These are phyloP conservation scores for Porphyrio hochstetteri DNA, from an alignment of 2,113 vertebrate species.

Conservation along the genomic window DNA sequence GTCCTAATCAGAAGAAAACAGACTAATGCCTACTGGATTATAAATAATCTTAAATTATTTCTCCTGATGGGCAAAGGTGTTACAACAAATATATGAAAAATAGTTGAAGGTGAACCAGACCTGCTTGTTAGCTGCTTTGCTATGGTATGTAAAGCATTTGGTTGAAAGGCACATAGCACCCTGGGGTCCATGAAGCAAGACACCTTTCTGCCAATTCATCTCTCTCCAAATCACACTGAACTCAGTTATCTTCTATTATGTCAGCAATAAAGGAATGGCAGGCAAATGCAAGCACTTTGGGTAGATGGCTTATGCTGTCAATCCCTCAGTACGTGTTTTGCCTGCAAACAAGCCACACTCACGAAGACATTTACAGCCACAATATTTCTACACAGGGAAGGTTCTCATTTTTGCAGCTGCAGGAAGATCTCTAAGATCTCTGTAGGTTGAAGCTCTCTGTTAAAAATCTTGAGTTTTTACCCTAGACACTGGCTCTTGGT, in stretches of 20 bases:
- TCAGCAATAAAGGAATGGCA: not conserved
- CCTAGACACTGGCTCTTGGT: not conserved
- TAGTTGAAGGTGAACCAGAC: not conserved
- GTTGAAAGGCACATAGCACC: not conserved
- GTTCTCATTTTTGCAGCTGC: not conserved
- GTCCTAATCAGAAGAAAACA: slow-evolving; percentile 16
- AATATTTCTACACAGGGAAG: not conserved
- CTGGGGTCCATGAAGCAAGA: not conserved
- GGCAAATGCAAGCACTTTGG: not conserved
- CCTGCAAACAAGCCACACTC: not conserved
- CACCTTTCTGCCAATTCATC: not conserved
- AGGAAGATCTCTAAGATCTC: not conserved
- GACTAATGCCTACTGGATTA: not conserved
- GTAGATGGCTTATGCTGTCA: not conserved
- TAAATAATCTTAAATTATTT: not conserved
- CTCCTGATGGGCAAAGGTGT: not conserved
- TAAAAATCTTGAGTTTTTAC: not conserved
- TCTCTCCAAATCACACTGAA: not conserved
- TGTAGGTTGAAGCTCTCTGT: not conserved
- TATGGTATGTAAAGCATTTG: not conserved
- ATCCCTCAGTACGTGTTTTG: not conserved
- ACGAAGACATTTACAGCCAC: slow-evolving; percentile 1
- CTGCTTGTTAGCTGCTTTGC: not conserved
- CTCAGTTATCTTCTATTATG: not conserved
- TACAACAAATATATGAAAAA: not conserved